Percentiles rank a stretch among this genome's conserved stretches.
phyloP scores from a whole-genome alignment of 2,888 invertebrate genomes.

The Diadegma fenestrale region DNA sequence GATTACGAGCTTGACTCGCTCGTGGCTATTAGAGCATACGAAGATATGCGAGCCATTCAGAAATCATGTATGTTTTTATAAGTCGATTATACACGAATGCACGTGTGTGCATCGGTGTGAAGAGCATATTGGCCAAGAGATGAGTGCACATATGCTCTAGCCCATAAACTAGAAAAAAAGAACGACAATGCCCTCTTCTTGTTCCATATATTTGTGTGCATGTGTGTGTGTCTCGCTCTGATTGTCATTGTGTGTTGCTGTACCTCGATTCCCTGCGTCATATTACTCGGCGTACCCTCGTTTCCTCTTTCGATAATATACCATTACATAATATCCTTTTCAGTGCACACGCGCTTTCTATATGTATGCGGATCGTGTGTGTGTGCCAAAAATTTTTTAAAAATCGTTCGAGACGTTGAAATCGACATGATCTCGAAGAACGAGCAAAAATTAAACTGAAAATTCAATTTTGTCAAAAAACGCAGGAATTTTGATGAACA shows the following conservation, averaged over 20 bases:
- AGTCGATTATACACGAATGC: not conserved
- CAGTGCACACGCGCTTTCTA: not conserved
- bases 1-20: not conserved
- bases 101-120: not conserved
- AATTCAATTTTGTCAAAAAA: no score
- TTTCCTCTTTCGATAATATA: slow-evolving; percentile 41
- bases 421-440: not conserved
- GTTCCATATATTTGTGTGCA: slow-evolving; percentile 61
- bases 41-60: not conserved
- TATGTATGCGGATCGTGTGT: not conserved
- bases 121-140: slow-evolving; percentile 25
- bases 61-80: not conserved
- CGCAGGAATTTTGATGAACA: no score
- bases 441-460: no score
- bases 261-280: slow-evolving; percentile 19
- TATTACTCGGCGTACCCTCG: slow-evolving; percentile 41
- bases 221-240: slow-evolving; percentile 73
- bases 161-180: slow-evolving; percentile 78
- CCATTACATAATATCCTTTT: slow-evolving; percentile 44
- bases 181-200: slow-evolving; percentile 76
- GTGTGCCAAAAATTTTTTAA: not conserved
- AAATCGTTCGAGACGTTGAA: not conserved
- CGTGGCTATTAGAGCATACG: not conserved
- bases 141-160: slow-evolving; percentile 77
- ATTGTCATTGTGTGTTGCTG: slow-evolving; percentile 74